Base-by-base conservation (phyloP, 2,797 vertebrate species). In the Gouania willdenowi region DNA sequence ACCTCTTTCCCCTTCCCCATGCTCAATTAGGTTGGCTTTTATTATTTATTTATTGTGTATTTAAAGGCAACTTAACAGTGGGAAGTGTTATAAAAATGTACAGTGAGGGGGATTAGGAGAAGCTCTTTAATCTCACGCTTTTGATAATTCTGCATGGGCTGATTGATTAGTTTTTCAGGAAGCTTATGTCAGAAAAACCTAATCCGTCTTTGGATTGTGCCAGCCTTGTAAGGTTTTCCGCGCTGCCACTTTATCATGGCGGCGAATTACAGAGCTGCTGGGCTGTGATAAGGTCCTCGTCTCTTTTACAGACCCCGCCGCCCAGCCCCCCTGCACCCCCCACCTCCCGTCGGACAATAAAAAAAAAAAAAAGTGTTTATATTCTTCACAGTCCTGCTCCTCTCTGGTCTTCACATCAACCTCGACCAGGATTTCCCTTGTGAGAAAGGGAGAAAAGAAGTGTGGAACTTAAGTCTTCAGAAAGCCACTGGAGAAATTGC, bases 91-190 rank as follows among this genome's bases (percentile, higher is more conserved):
- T 89, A 90, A 85, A n/a, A 90, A 90, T 89, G 88, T 91, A 86
- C 87, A 87, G 90, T 86, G 76, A n/a, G 85, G 85, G 87, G 89
- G 91, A 93, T 97, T 93, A 91, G 86, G 82, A 82, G 75, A 60
- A 78, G 85, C 86, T 70, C 86, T 87, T 90, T 90, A 92, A 92
- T 91, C 92, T 82, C 82, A 63, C 73, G 81, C 86, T 87, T 88
- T 87, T 93, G 89, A 90, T 92, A 90, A 92, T 91, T 80, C 90
- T 81, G 80, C 90, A 83, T 74, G 79, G 88, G 74, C 90, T 92
- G 93, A 95, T 93, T 95, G 93, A 95, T 97, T 91, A 88, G 88
- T 91, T 94, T 95, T 93, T 92, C 86, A 92, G 91, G 84, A 91
- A 92, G 93, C 92, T 91, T 92, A 91, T 95, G 92, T 92, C 92